Conservation (phyloP, 2,797 vertebrate genomes). For the Spondyliosoma cantharus region DNA sequence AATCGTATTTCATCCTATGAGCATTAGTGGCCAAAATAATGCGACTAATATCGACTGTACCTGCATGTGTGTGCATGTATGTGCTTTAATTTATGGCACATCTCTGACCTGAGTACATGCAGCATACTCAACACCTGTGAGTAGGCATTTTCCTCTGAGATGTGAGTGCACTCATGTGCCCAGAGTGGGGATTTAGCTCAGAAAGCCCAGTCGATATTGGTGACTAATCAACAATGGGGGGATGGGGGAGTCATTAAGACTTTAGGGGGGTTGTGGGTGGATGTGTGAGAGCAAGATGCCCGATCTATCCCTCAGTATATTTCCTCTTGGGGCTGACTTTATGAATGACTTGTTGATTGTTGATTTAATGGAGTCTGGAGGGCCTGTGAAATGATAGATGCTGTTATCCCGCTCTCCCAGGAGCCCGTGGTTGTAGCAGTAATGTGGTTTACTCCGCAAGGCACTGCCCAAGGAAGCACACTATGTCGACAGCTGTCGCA, state of each 20-base stretch:
- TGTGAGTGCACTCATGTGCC: conserved; percentile 44
- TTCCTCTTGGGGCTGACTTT: conserved; percentile 69
- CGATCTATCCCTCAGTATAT: conserved; percentile 59
- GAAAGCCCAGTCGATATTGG: conserved; percentile 61
- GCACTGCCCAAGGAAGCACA: conserved; percentile 70
- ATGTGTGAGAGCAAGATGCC: conserved; percentile 52
- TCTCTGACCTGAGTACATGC: conserved; percentile 28
- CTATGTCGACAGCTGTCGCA: conserved; percentile 75
- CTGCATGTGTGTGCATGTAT: not conserved
- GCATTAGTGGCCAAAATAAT: not conserved
- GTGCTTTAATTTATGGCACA: conserved; percentile 20
- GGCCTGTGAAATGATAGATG: conserved; percentile 74
- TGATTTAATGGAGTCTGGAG: conserved; percentile 79
- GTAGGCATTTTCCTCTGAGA: conserved; percentile 45
- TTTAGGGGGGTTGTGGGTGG: conserved; percentile 3
- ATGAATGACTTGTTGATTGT: conserved; percentile 79
- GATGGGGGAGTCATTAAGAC: conserved; percentile 62
- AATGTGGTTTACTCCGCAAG: conserved; percentile 72
- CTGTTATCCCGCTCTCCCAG: conserved; percentile 60
- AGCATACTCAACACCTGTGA: conserved; percentile 41
- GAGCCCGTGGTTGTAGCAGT: conserved; percentile 59
- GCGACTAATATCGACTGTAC: not conserved
- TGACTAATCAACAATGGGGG: conserved; percentile 71
- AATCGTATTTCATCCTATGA: not conserved
- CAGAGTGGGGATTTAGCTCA: conserved; percentile 59